Evolutionary conservation across 2,797 vertebrate species (phyloP).

Genomic region (Sciurus carolinensis): DNA sequence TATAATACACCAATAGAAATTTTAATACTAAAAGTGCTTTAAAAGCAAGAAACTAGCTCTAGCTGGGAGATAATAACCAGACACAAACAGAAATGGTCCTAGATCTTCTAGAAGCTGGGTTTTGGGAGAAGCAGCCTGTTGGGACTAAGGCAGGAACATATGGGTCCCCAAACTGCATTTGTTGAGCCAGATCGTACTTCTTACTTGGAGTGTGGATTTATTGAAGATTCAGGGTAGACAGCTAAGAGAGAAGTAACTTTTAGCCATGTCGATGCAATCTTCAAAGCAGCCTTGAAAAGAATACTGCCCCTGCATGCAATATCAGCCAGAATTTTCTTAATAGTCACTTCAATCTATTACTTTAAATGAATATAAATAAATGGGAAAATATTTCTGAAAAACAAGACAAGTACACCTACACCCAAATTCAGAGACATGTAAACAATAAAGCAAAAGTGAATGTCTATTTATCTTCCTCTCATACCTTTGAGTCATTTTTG

Average conservation of each 20-base stretch:
- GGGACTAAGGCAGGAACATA: neutral
- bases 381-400: neutral
- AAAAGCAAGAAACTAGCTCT: slow-evolving; percentile 23
- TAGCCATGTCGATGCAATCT: neutral
- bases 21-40: neutral
- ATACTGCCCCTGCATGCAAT: neutral
- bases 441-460: slow-evolving; percentile 37
- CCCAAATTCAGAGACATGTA: neutral
- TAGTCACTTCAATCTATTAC: neutral
- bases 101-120: neutral
- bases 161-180: neutral
- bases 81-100: neutral
- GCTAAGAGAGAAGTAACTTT: neutral
- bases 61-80: neutral
- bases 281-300: neutral
- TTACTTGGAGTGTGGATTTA: neutral
- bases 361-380: slow-evolving; percentile 34
- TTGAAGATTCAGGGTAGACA: neutral
- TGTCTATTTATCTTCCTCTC: neutral
- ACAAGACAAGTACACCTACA: neutral
- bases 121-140: neutral
- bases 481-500: neutral
- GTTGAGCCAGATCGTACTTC: neutral
- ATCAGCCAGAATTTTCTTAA: neutral
- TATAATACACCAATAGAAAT: too few relatives aligned